These are phyloP conservation scores for Poicephalus meyeri DNA, from an alignment of 2,113 vertebrate genomes.

Conservation along the genomic window DNA sequence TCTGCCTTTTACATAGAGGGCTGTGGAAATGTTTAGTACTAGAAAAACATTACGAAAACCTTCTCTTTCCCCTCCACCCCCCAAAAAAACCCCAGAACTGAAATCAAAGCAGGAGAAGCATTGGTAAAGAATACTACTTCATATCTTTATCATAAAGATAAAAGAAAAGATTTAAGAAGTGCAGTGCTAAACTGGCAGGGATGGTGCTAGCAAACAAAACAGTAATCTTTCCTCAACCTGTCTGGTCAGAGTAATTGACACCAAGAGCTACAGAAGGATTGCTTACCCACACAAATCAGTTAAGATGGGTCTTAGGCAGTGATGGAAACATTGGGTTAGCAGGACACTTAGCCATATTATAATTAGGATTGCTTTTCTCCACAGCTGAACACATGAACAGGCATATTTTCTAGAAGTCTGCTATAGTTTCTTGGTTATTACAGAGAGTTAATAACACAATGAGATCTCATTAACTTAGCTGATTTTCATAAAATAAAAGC, in stretches of 20 bases:
- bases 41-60: neutral
- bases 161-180: slow-evolving; percentile 13
- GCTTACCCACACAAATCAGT: neutral
- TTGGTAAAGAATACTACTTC: neutral
- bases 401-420: neutral
- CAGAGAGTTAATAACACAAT: neutral
- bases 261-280: neutral
- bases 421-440: neutral
- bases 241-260: neutral
- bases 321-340: neutral
- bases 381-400: rapidly evolving
- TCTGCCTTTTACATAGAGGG: neutral
- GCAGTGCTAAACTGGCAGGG: neutral
- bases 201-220: neutral
- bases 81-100: neutral
- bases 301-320: neutral
- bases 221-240: neutral
- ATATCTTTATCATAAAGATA: neutral
- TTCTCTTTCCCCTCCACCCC: neutral
- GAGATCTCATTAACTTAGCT: neutral
- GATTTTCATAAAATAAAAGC: neutral
- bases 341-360: neutral
- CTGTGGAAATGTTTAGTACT: neutral
- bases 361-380: neutral
- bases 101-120: slow-evolving; percentile 8